These are phyloP conservation scores for Cladopsammia gracilis DNA, from an alignment of 64 coral and sea anemone species.

Conservation along the genomic window DNA sequence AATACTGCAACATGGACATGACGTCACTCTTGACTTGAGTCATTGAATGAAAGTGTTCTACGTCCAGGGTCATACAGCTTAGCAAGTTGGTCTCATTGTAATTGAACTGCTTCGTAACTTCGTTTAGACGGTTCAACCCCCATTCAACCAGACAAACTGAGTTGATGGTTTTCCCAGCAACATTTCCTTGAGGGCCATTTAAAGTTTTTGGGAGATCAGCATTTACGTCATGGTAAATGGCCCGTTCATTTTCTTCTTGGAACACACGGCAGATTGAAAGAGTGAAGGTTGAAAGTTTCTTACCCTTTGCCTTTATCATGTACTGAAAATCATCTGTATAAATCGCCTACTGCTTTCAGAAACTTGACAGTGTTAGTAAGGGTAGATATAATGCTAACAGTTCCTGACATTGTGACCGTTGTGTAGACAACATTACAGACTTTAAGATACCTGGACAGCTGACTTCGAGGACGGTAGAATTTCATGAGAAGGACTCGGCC, in stretches of 20 bases:
- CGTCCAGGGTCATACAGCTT: slow-evolving; percentile 49
- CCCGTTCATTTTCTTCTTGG: slow-evolving; percentile 5
- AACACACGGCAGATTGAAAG: slow-evolving; percentile 35
- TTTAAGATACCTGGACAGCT: too few species aligned
- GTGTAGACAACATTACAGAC: slow-evolving; percentile 70
- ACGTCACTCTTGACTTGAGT: slow-evolving; percentile 34
- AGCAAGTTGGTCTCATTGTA: slow-evolving; percentile 3
- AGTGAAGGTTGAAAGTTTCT: slow-evolving; percentile 1
- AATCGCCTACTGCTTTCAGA: slow-evolving; percentile 49
- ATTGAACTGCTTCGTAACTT: not conserved
- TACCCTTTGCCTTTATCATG: slow-evolving; percentile 34
- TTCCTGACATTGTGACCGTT: slow-evolving; percentile 65
- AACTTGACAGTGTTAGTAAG: slow-evolving; percentile 55
- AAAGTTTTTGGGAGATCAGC: slow-evolving; percentile 37
- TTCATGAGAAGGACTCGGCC: too few species aligned
- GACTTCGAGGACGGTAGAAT: too few species aligned
- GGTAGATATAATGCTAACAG: slow-evolving; percentile 52
- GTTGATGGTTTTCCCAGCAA: slow-evolving; percentile 27
- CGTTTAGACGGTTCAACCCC: slow-evolving; percentile 39
- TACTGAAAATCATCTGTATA: slow-evolving; percentile 73
- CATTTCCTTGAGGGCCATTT: slow-evolving; percentile 66
- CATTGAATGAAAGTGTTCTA: slow-evolving; percentile 52
- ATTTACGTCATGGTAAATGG: slow-evolving; percentile 12
- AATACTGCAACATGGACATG: slow-evolving; percentile 20
- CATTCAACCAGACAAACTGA: slow-evolving; percentile 54